Evolutionary conservation across 2,888 invertebrate genomes (phyloP).

Genomic region (Rapana venosa): DNA sequence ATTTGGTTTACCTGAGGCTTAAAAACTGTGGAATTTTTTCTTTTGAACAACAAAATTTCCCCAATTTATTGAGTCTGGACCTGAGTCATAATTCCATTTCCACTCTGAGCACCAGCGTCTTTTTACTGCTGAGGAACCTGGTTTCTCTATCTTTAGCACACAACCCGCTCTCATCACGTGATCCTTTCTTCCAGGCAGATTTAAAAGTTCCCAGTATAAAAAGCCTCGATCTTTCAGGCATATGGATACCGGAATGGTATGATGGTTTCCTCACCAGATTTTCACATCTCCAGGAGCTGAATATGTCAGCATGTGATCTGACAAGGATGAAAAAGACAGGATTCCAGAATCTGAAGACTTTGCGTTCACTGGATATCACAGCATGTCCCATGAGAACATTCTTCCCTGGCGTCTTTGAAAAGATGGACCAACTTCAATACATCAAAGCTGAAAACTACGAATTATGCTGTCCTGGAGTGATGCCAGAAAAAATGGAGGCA

Average conservation of each 20-base stretch:
- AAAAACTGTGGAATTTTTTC: background rate
- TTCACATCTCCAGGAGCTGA: background rate
- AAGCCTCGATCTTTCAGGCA: background rate
- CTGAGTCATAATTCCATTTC: slow-evolving; percentile 38
- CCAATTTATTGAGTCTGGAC: slow-evolving; percentile 39
- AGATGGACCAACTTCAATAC: background rate
- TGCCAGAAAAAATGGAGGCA: background rate
- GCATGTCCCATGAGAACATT: slow-evolving; percentile 19
- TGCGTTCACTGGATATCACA: slow-evolving; percentile 18
- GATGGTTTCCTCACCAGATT: background rate
- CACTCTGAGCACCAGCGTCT: background rate
- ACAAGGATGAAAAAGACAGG: background rate
- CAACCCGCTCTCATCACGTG: background rate
- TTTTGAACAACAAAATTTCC: background rate
- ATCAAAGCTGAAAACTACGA: slow-evolving; percentile 41
- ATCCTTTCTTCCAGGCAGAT: background rate
- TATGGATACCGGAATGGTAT: background rate
- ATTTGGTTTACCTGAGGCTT: background rate
- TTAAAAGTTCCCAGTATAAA: background rate
- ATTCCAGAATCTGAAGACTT: background rate
- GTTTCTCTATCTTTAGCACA: background rate
- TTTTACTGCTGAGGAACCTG: background rate
- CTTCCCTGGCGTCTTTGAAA: background rate
- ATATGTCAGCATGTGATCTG: background rate
- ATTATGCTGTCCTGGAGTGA: slow-evolving; percentile 20